Evolutionary conservation across 2,888 invertebrate species (phyloP).

Genomic region (Octodonta nipae): DNA sequence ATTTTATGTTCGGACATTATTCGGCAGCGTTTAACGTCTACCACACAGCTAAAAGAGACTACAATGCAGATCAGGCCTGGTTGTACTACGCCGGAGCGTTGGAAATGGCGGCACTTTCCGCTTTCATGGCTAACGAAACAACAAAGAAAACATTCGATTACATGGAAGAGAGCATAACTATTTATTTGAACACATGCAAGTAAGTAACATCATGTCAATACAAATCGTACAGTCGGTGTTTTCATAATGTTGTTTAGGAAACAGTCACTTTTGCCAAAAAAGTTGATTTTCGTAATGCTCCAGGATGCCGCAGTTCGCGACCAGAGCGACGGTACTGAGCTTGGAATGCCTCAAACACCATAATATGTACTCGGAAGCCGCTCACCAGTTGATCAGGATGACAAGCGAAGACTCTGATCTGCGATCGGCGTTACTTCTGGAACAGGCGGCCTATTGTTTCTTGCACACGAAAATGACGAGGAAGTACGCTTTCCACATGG

Average conservation of each 20-base stretch:
- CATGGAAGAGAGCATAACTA: conserved; percentile 87
- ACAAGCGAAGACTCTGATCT: conserved; percentile 96
- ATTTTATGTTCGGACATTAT: conserved; percentile 92
- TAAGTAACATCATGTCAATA: too few relatives aligned
- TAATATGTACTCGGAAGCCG: conserved; percentile 79
- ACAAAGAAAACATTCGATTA: conserved; percentile 72
- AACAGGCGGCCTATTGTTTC: conserved; percentile 91
- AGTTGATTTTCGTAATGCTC: conserved; percentile 12
- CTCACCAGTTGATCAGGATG: conserved; percentile 86
- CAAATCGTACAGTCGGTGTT: not conserved
- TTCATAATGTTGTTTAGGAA: not conserved
- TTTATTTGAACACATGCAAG: conserved; percentile 84
- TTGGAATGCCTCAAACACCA: conserved; percentile 73
- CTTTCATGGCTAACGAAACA: conserved; percentile 75
- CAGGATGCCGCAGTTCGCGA: conserved; percentile 83
- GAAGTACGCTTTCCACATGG: conserved; percentile 93
- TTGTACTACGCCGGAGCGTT: conserved; percentile 90
- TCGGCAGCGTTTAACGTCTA: conserved; percentile 84
- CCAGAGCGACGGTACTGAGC: conserved; percentile 78
- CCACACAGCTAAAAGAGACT: conserved; percentile 93
- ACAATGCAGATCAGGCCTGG: conserved; percentile 94
- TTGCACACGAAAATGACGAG: conserved; percentile 63
- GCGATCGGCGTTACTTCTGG: conserved; percentile 80
- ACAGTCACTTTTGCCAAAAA: too few relatives aligned
- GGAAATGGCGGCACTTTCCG: conserved; percentile 89